Evolutionary conservation across 2,888 invertebrate species (phyloP).

Genomic region (Apocheima hispidaria): DNA sequence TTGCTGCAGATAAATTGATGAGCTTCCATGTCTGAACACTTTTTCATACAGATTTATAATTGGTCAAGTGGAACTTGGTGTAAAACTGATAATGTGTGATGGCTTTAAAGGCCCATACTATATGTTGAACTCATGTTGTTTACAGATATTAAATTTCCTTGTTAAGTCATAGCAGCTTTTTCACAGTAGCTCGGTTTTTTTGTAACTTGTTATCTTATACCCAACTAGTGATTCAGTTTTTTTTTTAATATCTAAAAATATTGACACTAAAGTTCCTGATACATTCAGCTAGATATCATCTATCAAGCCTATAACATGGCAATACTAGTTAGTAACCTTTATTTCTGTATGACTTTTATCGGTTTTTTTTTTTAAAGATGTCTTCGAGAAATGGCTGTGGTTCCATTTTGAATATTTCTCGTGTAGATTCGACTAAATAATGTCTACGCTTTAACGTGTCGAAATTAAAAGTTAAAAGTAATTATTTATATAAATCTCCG

Average conservation of each 20-base stretch:
- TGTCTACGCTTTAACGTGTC: not conserved
- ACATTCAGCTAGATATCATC: not conserved
- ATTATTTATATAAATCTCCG: not conserved
- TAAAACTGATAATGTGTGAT: too few species aligned
- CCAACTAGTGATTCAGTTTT: not conserved
- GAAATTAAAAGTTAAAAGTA: not conserved
- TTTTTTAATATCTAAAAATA: not conserved
- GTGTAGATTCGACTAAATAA: slow-evolving; percentile 20
- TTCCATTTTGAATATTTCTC: slow-evolving; percentile 43
- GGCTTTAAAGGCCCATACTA: too few species aligned
- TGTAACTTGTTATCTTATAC: too few species aligned
- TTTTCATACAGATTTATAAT: too few species aligned
- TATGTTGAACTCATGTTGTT: too few species aligned
- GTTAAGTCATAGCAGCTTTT: too few species aligned
- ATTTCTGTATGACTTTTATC: not conserved
- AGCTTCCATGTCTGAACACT: too few species aligned
- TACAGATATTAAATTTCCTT: too few species aligned
- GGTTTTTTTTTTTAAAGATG: not conserved
- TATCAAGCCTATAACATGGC: not conserved
- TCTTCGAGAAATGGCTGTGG: slow-evolving; percentile 47
- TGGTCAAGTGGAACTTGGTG: too few species aligned
- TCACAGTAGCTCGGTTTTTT: too few species aligned
- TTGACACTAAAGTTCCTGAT: not conserved
- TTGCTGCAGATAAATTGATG: too few species aligned
- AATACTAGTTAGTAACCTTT: not conserved